Evolutionary conservation across 1,140 invertebrate genomes (phyloP).

Genomic region (Microvelia longipes): DNA sequence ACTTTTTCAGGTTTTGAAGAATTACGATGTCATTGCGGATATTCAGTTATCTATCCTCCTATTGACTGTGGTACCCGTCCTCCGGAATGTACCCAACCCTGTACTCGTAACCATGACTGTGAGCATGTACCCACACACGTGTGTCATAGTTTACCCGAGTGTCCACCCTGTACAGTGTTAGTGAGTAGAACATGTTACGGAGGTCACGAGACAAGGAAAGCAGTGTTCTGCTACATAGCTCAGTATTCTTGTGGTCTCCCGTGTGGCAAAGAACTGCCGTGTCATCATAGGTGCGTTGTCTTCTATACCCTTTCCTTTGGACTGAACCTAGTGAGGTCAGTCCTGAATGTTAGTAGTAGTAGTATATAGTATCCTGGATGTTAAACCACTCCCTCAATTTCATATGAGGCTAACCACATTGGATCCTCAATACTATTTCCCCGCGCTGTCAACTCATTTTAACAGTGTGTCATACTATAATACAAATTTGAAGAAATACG

Average conservation of each 20-base stretch:
- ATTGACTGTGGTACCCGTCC: conserved; percentile 75
- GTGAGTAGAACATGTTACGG: conserved; percentile 79
- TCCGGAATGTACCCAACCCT: conserved; percentile 61
- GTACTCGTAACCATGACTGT: conserved; percentile 60
- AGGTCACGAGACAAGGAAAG: conserved; percentile 70
- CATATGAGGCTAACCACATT: no score
- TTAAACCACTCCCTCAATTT: no score
- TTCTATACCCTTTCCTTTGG: conserved; percentile 2
- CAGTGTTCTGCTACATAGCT: conserved; percentile 74
- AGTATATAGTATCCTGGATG: no score
- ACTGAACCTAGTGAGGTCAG: conserved; percentile 18
- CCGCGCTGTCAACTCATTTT: no score
- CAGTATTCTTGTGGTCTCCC: conserved; percentile 79
- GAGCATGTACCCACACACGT: conserved; percentile 61
- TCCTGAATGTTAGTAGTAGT: no score
- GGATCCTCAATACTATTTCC: no score
- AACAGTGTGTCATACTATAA: no score
- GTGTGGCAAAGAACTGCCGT: conserved; percentile 60
- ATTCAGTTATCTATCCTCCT: conserved; percentile 70
- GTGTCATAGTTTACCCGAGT: conserved; percentile 56
- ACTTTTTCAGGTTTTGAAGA: conserved; percentile 62
- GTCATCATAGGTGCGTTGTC: conserved; percentile 60
- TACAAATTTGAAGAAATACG: no score
- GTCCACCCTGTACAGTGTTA: conserved; percentile 86
- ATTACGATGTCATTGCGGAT: conserved; percentile 78